Evolutionary conservation across 2,797 vertebrate genomes (phyloP), one percentile per base, ranked within the genome.

Genomic region (Rhinophrynus dorsalis): DNA sequence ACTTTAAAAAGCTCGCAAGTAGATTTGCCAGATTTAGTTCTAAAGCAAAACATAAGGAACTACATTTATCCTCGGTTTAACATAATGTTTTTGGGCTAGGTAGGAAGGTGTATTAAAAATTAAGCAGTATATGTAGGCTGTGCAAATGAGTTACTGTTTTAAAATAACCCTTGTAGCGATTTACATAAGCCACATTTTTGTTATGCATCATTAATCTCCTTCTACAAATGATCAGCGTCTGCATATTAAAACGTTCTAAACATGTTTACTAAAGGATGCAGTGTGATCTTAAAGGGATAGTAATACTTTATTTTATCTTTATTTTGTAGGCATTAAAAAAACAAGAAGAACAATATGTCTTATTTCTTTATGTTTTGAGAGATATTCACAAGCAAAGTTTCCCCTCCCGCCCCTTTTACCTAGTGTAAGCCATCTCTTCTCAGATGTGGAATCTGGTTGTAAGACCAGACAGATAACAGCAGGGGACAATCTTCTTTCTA

Each of bases 101-200:
- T 42, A 45, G 57, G n/a, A 44, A 60, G 38, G 57, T 60, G 27
- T 60, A 45, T 30, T 45, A 20, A 29, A n/a, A 60, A 60, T 30
- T 5, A 60, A 18, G 24, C 11, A 18, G 26, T 18, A 45, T 15
- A 37, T 47, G 27, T 50, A 3, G 59, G 59, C 29, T 35, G 45
- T 21, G 27, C 12, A 54, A 24, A 66, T 66, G 21, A 45, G 38
- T 66, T 20, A 33, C 37, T n/a, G 54, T 50, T 68, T 58, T 35
- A 59, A 48, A 51, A 30, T 11, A 40, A 26, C 55, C 55, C 32
- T 58, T 20, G 23, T 1, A 38, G 32, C 55, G 38, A 40, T 42
- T 68, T 59, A 59, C 45, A 59, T 68, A 51, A 59, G 51, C 59
- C 44, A 59, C 26, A 23, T 40, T 51, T 57, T 59, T 59, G 44